These are phyloP conservation scores for Ranitomeya imitator DNA, from an alignment of 2,113 vertebrate genomes.

Conservation along the genomic window DNA sequence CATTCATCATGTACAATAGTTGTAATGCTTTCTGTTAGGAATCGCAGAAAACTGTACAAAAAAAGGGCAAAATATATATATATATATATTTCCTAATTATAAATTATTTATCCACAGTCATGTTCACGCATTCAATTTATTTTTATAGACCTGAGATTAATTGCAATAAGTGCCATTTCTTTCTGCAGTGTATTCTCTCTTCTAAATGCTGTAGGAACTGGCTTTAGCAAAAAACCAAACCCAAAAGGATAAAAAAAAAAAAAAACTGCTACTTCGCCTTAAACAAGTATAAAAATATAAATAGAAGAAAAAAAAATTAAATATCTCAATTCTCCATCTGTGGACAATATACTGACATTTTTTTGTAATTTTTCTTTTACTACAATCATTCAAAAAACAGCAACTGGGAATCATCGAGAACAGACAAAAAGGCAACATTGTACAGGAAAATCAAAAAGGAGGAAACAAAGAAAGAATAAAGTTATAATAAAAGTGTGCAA, in stretches of 20 bases:
- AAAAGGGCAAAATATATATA: background rate
- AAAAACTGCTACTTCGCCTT: conserved; percentile 46
- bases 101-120: conserved; percentile 31
- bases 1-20: background rate
- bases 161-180: conserved; percentile 34
- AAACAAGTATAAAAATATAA: conserved; percentile 56
- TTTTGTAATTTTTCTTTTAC: conserved; percentile 21
- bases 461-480: background rate
- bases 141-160: conserved; percentile 49
- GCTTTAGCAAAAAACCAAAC: conserved; percentile 25
- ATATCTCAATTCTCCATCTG: conserved; percentile 45
- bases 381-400: conserved; percentile 31
- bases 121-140: background rate
- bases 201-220: conserved; percentile 35
- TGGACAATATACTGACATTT: conserved; percentile 19
- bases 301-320: conserved; percentile 54
- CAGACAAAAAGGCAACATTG: conserved; percentile 39
- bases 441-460: background rate
- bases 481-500: conserved; percentile 31
- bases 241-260: background rate
- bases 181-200: conserved; percentile 33
- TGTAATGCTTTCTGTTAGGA: conserved; percentile 46
- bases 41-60: background rate
- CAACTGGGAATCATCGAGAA: background rate
- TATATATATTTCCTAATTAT: conserved; percentile 61